These are phyloP conservation scores for Paraplagusia blochii DNA, from an alignment of 2,113 vertebrate genomes.

Conservation along the genomic window DNA sequence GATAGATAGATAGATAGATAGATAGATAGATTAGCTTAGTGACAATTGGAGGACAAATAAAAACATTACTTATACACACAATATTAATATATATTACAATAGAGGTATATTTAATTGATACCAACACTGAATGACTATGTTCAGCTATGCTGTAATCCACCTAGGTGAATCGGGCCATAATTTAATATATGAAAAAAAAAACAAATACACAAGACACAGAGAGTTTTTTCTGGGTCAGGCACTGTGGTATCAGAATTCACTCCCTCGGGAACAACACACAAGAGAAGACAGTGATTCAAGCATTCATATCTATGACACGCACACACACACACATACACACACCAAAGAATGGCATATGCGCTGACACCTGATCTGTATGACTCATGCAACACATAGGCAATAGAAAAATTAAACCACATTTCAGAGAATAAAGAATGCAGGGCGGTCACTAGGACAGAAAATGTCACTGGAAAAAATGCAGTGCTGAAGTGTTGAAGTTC, in stretches of 20 bases:
- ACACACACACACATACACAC: neutral
- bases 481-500: neutral
- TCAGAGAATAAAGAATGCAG: conserved; percentile 3
- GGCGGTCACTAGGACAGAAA: conserved; percentile 7
- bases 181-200: neutral
- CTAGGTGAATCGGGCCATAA: neutral
- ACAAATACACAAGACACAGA: neutral
- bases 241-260: conserved; percentile 35
- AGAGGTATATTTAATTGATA: too few relatives aligned
- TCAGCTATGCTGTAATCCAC: too few relatives aligned
- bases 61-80: neutral
- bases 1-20: too few relatives aligned
- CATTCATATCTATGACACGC: conserved; percentile 17
- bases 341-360: conserved; percentile 13
- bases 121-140: too few relatives aligned
- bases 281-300: conserved; percentile 16
- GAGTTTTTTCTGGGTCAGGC: neutral
- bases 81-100: too few relatives aligned
- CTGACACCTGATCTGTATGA: conserved; percentile 50
- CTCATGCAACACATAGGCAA: conserved; percentile 24
- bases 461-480: neutral
- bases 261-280: conserved; percentile 9
- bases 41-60: too few relatives aligned
- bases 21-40: too few relatives aligned
- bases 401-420: conserved; percentile 7